These are phyloP conservation scores for Fopius arisanus DNA, from an alignment of 1,140 invertebrate species.

Conservation along the genomic window DNA sequence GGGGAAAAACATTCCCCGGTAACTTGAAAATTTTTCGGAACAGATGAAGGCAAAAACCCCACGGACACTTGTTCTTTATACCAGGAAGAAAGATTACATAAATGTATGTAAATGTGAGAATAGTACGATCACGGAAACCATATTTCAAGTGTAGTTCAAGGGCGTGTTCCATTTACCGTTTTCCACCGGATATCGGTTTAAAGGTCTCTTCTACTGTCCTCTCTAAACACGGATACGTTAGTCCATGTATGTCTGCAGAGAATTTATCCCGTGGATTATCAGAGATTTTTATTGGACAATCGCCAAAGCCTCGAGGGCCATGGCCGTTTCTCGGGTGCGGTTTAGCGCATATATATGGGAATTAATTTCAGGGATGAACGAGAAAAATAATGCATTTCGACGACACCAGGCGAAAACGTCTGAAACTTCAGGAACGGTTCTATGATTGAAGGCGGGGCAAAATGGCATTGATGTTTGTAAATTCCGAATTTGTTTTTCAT, in stretches of 20 bases:
- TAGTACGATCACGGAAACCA: constrained; percentile 12
- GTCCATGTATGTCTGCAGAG: background rate
- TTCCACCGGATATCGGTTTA: constrained; percentile 9
- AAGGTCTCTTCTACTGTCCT: constrained; percentile 1
- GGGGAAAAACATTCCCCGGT: too few relatives aligned
- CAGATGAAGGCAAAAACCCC: background rate
- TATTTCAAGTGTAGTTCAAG: constrained; percentile 14
- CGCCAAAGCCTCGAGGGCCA: constrained; percentile 5
- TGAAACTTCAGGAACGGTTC: too few relatives aligned
- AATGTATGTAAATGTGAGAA: background rate
- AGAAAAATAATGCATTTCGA: background rate
- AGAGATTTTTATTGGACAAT: constrained; percentile 11
- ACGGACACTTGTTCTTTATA: background rate
- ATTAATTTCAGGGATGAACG: background rate
- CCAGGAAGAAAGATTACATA: background rate
- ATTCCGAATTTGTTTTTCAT: too few relatives aligned
- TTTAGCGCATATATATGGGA: constrained; percentile 8
- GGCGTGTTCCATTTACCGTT: constrained; percentile 16
- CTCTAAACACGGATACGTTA: constrained; percentile 7
- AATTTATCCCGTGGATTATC: constrained; percentile 11
- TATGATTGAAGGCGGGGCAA: too few relatives aligned
- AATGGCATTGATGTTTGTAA: too few relatives aligned
- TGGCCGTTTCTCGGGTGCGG: constrained; percentile 1
- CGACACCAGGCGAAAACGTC: too few relatives aligned
- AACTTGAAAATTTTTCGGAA: too few relatives aligned